Evolutionary conservation across 1,140 invertebrate genomes (phyloP).

Genomic region (Halyomorpha halys): DNA sequence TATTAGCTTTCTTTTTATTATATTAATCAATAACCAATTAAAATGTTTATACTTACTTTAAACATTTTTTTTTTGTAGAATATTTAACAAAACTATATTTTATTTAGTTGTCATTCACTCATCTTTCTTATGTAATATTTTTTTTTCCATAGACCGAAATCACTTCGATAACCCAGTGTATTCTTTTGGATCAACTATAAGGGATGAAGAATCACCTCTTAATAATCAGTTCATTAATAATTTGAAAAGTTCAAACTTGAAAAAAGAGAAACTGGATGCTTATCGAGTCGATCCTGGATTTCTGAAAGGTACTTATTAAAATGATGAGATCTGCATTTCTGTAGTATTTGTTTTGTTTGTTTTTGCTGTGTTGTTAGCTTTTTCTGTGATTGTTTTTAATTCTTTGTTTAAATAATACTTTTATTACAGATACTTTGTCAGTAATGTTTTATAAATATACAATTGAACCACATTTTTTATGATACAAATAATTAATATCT

Average conservation of each 20-base stretch:
- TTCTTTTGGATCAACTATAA: conserved; percentile 40
- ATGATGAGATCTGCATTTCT: neutral
- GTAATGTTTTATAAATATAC: too few species aligned
- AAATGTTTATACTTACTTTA: neutral
- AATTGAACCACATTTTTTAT: too few species aligned
- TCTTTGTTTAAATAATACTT: too few species aligned
- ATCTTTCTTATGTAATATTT: conserved; percentile 18
- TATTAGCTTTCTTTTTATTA: neutral
- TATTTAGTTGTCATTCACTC: neutral
- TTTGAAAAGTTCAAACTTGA: conserved; percentile 48
- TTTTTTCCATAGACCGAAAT: conserved; percentile 52
- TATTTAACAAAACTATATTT: neutral
- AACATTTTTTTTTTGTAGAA: conserved; percentile 5
- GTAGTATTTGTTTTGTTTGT: too few species aligned
- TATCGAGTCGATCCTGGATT: conserved; percentile 41
- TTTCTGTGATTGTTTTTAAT: too few species aligned
- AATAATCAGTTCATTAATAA: conserved; percentile 48
- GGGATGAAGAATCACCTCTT: conserved; percentile 43
- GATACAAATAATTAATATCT: too few species aligned
- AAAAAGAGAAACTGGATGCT: conserved; percentile 43
- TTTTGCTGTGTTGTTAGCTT: too few species aligned
- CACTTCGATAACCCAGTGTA: conserved; percentile 91
- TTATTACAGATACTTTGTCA: too few species aligned
- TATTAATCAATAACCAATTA: too few species aligned
- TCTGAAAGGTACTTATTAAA: conserved; percentile 37